Base-by-base conservation (phyloP, 2,113 vertebrate species). In the Corythornis vintsioides region DNA sequence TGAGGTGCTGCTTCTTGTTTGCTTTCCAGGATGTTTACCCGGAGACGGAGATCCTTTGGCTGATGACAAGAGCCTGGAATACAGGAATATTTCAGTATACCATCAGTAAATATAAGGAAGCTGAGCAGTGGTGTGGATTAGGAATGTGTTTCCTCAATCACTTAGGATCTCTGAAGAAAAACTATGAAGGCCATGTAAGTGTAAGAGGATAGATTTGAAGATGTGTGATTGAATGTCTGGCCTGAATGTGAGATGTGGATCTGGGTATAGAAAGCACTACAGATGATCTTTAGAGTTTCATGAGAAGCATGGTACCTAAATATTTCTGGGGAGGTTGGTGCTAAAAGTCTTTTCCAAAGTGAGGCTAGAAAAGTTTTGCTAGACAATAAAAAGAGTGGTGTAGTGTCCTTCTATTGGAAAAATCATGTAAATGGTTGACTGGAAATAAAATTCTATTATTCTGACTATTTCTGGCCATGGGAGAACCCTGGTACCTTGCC, bases 61-160 rank as follows among this genome's bases (percentile, higher is more conserved):
- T 99, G 94, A 98, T 99, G 98, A 98, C 98, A 70, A 98, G 97
- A 80, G 98, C 98, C 31, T 99, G 99, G 99, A 99, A 99, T 88
- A 98, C 97, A 22, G 99, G 98, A 64, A 97, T 99, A 86, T 84
- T 98, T 94, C 97, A 99, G 77, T 99, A 98, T 84, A 97, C 97
- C 28, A 69, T 93, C 80, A 95, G 95, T 16, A 98, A 98, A 94
- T 99, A 98, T 65, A 75, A 92, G 5, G 97, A 98, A 86, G 98
- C 98, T 10, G 98, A 99, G 96, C 98, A 97, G 89, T 99, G 99
- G 99, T 99, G 98, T 21, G 94, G 97, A 43, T 88, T 99, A 42
- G 98, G 98, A 61, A 98, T 99, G 98, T 97, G 96, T 75, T 98
- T 99, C 80, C 92, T 99, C 89, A 90, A 38, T 67, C 96, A 98